Evolutionary conservation across 2,888 invertebrate species (phyloP).

Genomic region (Tinea pellionella): DNA sequence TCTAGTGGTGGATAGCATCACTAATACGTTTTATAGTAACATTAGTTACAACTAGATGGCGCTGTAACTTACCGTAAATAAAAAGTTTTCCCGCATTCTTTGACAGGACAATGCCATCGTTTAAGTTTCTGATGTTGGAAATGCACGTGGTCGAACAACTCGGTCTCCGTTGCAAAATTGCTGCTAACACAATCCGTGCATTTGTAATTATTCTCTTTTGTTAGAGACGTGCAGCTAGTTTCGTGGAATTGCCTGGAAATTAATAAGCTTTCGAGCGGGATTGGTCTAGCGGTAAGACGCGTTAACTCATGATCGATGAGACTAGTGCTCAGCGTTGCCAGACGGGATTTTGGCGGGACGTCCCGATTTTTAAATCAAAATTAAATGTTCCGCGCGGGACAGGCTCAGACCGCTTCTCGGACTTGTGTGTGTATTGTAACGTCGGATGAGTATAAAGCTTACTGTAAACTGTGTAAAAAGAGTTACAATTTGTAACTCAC

Average conservation of each 20-base stretch:
- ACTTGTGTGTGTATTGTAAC: too few relatives aligned
- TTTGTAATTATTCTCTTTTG: constrained; percentile 32
- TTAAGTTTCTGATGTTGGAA: constrained; percentile 52
- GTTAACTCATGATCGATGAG: too few relatives aligned
- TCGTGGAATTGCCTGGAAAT: constrained; percentile 52
- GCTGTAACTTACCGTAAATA: constrained; percentile 37
- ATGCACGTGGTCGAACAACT: constrained; percentile 64
- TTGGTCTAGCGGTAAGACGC: too few relatives aligned
- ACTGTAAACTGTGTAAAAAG: too few relatives aligned
- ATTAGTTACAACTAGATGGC: too few relatives aligned
- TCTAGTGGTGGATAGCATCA: background rate
- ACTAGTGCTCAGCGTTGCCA: too few relatives aligned
- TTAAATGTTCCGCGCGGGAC: too few relatives aligned
- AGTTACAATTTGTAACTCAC: too few relatives aligned
- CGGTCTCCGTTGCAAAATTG: constrained; percentile 42
- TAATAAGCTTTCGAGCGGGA: background rate
- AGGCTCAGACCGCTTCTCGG: too few relatives aligned
- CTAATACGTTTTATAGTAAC: background rate
- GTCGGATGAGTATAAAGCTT: too few relatives aligned
- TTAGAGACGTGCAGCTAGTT: constrained; percentile 22
- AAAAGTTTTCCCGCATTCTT: constrained; percentile 52
- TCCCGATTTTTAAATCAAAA: too few relatives aligned
- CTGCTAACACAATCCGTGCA: constrained; percentile 35
- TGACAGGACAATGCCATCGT: constrained; percentile 52
- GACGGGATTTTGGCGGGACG: too few relatives aligned